Evolutionary conservation across 2,797 vertebrate genomes (phyloP).

Genomic region (Centropyge bicolor): DNA sequence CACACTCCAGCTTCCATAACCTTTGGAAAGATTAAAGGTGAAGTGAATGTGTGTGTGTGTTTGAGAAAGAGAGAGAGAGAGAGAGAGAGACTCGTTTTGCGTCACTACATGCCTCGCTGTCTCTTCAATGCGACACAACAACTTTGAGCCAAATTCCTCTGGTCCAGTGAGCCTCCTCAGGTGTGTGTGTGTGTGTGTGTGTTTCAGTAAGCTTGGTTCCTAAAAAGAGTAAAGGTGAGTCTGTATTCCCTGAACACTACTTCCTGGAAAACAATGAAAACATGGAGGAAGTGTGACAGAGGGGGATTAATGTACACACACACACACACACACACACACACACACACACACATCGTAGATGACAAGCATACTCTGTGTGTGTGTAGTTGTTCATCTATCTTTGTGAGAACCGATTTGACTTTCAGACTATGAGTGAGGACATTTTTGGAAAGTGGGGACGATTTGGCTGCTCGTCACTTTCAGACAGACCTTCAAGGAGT

Average conservation of each 20-base stretch:
- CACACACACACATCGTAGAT: too few relatives aligned
- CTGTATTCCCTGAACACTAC: background rate
- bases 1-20: slow-evolving; percentile 28
- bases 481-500: too few relatives aligned
- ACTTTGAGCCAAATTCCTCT: slow-evolving; percentile 38
- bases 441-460: too few relatives aligned
- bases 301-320: background rate
- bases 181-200: slow-evolving; percentile 26
- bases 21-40: slow-evolving; percentile 38
- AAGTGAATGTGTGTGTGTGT: slow-evolving; percentile 4
- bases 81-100: background rate
- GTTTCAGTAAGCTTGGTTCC: background rate
- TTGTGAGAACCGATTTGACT: too few relatives aligned
- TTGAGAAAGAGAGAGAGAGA: too few relatives aligned
- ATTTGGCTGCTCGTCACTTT: too few relatives aligned
- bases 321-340: slow-evolving; percentile 5
- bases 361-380: too few relatives aligned
- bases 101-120: slow-evolving; percentile 47
- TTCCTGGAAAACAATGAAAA: slow-evolving; percentile 10
- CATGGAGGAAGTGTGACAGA: background rate
- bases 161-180: background rate
- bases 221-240: too few relatives aligned
- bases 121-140: slow-evolving; percentile 37
- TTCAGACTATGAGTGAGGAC: too few relatives aligned
- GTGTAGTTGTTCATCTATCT: background rate